These are phyloP conservation scores for Drosophila formosana DNA, from an alignment of 2,888 invertebrate genomes.

Conservation along the genomic window DNA sequence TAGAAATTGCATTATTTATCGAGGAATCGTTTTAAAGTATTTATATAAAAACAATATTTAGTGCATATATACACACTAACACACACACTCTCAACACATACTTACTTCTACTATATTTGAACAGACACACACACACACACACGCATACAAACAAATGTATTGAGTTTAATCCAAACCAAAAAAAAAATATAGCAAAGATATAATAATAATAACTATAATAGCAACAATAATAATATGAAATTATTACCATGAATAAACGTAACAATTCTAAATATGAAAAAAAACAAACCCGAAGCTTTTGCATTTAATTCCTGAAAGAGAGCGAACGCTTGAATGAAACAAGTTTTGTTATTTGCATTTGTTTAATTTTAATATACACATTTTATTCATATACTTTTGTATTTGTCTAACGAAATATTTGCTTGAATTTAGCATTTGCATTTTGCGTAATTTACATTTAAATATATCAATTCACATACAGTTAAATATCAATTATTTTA, in stretches of 20 bases:
- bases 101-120: constrained; percentile 19
- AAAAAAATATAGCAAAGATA: constrained; percentile 34
- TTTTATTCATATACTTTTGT: constrained; percentile 47
- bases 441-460: constrained; percentile 61
- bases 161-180: constrained; percentile 51
- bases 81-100: constrained; percentile 34
- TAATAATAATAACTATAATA: constrained; percentile 45
- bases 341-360: constrained; percentile 17
- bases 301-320: background rate
- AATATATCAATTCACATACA: constrained; percentile 68
- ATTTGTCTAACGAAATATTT: constrained; percentile 54
- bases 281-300: background rate
- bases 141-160: constrained; percentile 40
- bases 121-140: constrained; percentile 21
- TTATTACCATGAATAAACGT: constrained; percentile 67
- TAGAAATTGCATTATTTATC: constrained; percentile 52
- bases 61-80: constrained; percentile 38
- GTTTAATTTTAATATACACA: constrained; percentile 49
- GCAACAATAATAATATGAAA: constrained; percentile 49
- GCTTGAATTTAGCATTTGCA: constrained; percentile 13
- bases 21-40: constrained; percentile 55
- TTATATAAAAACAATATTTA: constrained; percentile 38
- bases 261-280: constrained; percentile 47
- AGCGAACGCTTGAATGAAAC: background rate
- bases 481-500: constrained; percentile 43